Evolutionary conservation across 2,113 vertebrate genomes (phyloP).

Genomic region (Xyliphius kryptos): DNA sequence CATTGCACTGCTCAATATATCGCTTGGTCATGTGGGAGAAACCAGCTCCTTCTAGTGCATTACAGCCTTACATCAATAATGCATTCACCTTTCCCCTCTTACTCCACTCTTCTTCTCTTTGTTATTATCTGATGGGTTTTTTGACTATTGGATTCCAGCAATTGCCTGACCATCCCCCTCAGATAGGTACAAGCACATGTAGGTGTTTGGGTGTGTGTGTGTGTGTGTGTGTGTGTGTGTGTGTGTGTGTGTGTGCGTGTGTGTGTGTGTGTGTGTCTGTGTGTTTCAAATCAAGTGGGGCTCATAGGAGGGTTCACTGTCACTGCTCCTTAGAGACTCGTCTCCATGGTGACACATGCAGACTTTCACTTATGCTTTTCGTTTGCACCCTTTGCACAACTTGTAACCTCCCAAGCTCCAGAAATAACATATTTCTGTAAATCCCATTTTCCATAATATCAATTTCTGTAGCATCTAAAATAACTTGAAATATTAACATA

Average conservation of each 20-base stretch:
- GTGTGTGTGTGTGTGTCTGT: conserved; percentile 9
- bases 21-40: conserved; percentile 20
- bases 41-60: conserved; percentile 16
- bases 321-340: conserved; percentile 30
- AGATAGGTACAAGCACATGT: not conserved
- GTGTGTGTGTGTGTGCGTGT: not conserved
- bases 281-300: conserved; percentile 10
- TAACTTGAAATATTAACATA: no score
- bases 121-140: conserved; percentile 15
- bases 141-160: conserved; percentile 14
- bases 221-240: conserved; percentile 10
- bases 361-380: conserved; percentile 28
- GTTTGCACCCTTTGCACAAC: conserved; percentile 15
- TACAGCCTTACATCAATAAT: conserved; percentile 26
- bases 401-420: not conserved
- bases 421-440: not conserved
- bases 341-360: conserved; percentile 43
- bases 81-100: not conserved
- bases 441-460: not conserved
- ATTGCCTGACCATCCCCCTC: conserved; percentile 11
- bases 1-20: conserved; percentile 14
- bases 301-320: conserved; percentile 25
- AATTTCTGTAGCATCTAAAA: no score
- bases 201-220: conserved; percentile 1
- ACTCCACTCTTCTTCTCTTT: conserved; percentile 1